Evolutionary conservation across 2,113 vertebrate genomes (phyloP).

Genomic region (Nothobranchius furzeri): DNA sequence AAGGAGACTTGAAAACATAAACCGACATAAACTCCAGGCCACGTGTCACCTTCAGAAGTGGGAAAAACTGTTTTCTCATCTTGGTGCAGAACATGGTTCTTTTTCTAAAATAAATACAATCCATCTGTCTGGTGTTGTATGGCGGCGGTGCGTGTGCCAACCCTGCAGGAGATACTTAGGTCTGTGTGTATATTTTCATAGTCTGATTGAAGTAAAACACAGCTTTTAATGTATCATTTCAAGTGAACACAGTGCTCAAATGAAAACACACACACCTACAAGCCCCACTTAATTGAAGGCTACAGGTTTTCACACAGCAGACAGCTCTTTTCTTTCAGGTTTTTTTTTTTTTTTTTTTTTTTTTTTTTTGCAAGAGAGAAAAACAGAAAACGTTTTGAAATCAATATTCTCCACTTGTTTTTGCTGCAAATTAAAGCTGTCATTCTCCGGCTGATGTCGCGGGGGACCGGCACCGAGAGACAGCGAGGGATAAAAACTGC

Average conservation of each 20-base stretch:
- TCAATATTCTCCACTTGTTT: constrained; percentile 82
- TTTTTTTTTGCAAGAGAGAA: constrained; percentile 45
- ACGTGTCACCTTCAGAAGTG: constrained; percentile 62
- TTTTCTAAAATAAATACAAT: constrained; percentile 74
- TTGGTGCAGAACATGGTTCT: constrained; percentile 64
- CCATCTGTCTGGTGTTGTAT: constrained; percentile 72
- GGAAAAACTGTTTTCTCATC: constrained; percentile 57
- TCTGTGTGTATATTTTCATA: constrained; percentile 87
- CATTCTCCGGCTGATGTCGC: constrained; percentile 70
- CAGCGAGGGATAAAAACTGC: constrained; percentile 48
- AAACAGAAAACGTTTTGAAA: constrained; percentile 74
- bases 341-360: constrained; percentile 26
- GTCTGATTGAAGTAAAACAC: constrained; percentile 87
- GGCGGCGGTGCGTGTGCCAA: constrained; percentile 61
- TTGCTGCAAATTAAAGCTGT: constrained; percentile 81
- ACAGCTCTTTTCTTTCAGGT: constrained; percentile 29
- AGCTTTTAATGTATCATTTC: constrained; percentile 86
- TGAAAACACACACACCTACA: constrained; percentile 85
- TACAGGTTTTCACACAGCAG: constrained; percentile 81
- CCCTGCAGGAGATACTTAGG: constrained; percentile 76
- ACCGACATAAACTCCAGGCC: constrained; percentile 52
- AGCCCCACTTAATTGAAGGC: constrained; percentile 87
- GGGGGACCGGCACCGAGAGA: constrained; percentile 57
- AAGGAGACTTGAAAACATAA: constrained; percentile 52
- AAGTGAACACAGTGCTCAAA: constrained; percentile 80